These are phyloP conservation scores for Pristionchus pacificus DNA, from an alignment of 1,140 invertebrate genomes.

Conservation along the genomic window DNA sequence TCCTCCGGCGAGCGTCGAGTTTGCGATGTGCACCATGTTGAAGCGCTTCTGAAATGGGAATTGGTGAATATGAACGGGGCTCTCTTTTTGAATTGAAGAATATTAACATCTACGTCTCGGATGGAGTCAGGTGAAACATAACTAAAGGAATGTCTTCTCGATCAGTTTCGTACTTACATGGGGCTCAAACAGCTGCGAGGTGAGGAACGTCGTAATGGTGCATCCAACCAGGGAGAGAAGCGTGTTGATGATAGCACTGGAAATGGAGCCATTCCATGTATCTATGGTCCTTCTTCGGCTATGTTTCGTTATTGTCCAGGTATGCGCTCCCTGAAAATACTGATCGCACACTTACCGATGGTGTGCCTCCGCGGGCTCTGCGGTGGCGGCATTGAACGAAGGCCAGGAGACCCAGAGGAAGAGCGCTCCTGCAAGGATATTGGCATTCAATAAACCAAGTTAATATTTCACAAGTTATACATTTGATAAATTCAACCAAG, in stretches of 20 bases:
- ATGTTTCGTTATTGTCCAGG: too few relatives aligned
- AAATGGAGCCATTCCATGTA: constrained; percentile 69
- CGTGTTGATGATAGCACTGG: constrained; percentile 66
- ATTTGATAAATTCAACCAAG: background rate
- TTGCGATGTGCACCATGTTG: constrained; percentile 62
- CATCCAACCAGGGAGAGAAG: constrained; percentile 61
- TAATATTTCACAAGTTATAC: constrained; percentile 3
- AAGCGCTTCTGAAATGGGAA: constrained; percentile 37
- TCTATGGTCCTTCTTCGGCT: too few relatives aligned
- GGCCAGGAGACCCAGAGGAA: constrained; percentile 63
- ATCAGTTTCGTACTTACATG: constrained; percentile 71
- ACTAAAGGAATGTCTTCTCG: too few relatives aligned
- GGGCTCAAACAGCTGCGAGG: constrained; percentile 72
- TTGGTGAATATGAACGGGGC: too few relatives aligned
- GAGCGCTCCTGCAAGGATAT: constrained; percentile 55
- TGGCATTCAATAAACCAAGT: constrained; percentile 3
- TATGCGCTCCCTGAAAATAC: too few relatives aligned
- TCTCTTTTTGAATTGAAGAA: constrained; percentile 42
- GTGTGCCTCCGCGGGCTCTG: constrained; percentile 47
- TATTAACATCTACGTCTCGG: background rate
- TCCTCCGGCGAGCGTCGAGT: constrained; percentile 63
- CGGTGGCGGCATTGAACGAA: constrained; percentile 61
- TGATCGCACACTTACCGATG: too few relatives aligned
- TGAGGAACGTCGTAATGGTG: constrained; percentile 60
- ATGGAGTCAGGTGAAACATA: background rate